Base-by-base conservation (phyloP, 2,888 invertebrate genomes). In the Nemotelus nigrinus region DNA sequence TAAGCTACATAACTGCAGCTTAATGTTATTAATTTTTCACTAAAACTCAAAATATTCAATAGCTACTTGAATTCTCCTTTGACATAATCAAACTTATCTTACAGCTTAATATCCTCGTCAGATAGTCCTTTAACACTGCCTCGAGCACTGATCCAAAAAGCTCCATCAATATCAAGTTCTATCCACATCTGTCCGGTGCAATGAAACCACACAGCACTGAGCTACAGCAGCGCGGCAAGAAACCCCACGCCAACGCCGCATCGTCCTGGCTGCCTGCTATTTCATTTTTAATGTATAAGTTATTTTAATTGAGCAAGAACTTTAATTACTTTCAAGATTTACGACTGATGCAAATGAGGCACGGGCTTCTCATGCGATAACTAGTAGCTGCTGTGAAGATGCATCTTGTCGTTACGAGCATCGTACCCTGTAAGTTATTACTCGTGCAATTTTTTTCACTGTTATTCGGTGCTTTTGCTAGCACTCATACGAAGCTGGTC, bases 221-320 rank as follows among this genome's bases (percentile, higher is more conserved):
- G 25, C 25, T 25, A 25, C 25, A 25, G 25, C 25, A 25, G 25
- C 25, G 25, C 25, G 25, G 25, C 25, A 25, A 25, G 25, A 25
- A 25, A 25, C 25, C 25, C 25, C 25, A 25, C 25, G 25, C 25
- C 25, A 25, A 60, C 60, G 41, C 41, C 39, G 41, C 25, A 60
- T 39, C 60, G 3, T 41, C 39, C 67, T 25, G 8, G 71, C 10
- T 72, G 39, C 10, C 58, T 72, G 57, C 57, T 58, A 58, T 72
- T 57, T 72, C 50, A 60, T 45, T 60, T 74, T 74, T 60, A 74
- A 74, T 74, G 74, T 77, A 75, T 76, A 72, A 79, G 60, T 68
- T 79, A 70, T 76, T 79, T 79, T 79, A 79, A 79, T 79, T 79
- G 79, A 77, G 79, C 77, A 78, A 79, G 78, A 79, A 76, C 76